A percentile compares a stretch with the other conserved stretches of the same genome.
Evolutionary conservation across 2,888 invertebrate genomes (phyloP).

Genomic region (Esperia sulphurella): DNA sequence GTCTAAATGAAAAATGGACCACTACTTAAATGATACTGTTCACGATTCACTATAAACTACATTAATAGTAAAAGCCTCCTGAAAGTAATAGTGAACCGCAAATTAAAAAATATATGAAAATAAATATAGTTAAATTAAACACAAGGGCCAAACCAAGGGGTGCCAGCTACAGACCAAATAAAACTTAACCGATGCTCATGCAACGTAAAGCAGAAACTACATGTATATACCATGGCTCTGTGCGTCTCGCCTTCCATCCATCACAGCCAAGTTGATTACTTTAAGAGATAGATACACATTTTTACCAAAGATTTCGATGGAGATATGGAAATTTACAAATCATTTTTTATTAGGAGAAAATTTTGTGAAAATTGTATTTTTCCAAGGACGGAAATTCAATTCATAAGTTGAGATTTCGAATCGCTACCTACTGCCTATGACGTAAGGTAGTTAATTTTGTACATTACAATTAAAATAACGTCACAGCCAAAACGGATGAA

Average conservation of each 20-base stretch:
- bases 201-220: slow-evolving; percentile 64
- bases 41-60: slow-evolving; percentile 31
- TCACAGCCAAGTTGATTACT: neutral
- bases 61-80: slow-evolving; percentile 15
- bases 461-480: neutral
- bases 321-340: too few species aligned
- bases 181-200: slow-evolving; percentile 58
- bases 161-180: slow-evolving; percentile 72
- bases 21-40: slow-evolving; percentile 25
- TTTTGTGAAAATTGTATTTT: neutral
- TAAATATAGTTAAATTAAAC: slow-evolving; percentile 39
- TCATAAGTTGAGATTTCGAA: neutral
- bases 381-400: slow-evolving; percentile 6
- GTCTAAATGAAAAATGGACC: slow-evolving; percentile 33
- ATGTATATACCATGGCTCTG: slow-evolving; percentile 46
- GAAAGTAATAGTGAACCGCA: slow-evolving; percentile 27
- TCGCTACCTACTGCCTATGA: slow-evolving; percentile 2
- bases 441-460: neutral
- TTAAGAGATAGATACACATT: too few species aligned
- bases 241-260: slow-evolving; percentile 31
- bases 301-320: too few species aligned
- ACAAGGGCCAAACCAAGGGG: slow-evolving; percentile 77
- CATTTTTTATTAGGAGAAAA: neutral
- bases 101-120: slow-evolving; percentile 25
- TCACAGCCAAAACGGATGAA: slow-evolving; percentile 5